Base-by-base conservation (phyloP, 2,888 invertebrate species). In the Mesochorus sp. region DNA sequence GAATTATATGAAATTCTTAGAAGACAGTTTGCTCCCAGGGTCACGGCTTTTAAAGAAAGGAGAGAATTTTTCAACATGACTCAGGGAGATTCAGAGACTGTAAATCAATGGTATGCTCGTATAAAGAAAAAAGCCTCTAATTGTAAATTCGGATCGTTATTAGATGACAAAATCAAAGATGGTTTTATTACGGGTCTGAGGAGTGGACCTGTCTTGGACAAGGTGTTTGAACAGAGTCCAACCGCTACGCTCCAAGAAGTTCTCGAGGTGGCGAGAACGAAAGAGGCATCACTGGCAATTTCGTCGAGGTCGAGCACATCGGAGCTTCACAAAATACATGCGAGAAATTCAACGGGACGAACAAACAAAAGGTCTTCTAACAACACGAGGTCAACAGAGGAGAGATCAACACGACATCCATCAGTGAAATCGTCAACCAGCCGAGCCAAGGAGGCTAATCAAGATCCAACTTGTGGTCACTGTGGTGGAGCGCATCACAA, bases 101-200 rank as follows among this genome's bases (percentile, higher is more conserved):
- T 84, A 0, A 62, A 76, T 6, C 47, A 80, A 0, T 83, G 82
- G 83, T 84, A 86, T 84, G 83, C 82, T 80, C 57, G 86, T 80
- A 72, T 88, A 80, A 85, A 87, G 83, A 84, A 76, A 81, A 53
- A 80, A 28, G 59, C 82, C 1, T 37, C 21, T 4, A 47, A 66
- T 0, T 83, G 83, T 12, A 79, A 80, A 47, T 84, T 83, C 42
- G 82, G 81, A 0, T 68, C 77, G 3, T 53, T 70, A 12, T 72
- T 83, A 14, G 79, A 82, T 1, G 71, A 83, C 73, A 78, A 71
- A 81, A 81, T 85, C 57, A 84, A 81, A 70, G 85, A 87, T 61
- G 81, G 81, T 59, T 85, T 84, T 57, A 77, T 81, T 0, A 83
- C 83, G 0, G 82, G 82, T 8, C 66, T 83, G 1, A 24, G 28